These are phyloP conservation scores for Dendrocincla fuliginosa DNA, from an alignment of 2,797 vertebrate genomes.

Conservation along the genomic window DNA sequence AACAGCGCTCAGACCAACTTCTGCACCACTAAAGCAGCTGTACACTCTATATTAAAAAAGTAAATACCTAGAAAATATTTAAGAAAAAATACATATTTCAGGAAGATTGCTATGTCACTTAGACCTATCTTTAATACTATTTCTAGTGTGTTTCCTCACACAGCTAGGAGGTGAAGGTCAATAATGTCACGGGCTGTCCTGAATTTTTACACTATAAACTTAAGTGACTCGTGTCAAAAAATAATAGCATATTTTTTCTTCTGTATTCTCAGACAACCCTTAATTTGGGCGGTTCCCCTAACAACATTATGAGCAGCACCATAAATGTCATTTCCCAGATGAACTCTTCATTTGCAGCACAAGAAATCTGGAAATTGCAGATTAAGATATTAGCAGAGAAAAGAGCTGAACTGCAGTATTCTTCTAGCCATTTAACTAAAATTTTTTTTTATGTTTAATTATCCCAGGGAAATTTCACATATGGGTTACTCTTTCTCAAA, in stretches of 20 bases:
- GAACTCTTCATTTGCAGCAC: not conserved
- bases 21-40: not conserved
- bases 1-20: not conserved
- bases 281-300: not conserved
- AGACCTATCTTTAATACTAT: not conserved
- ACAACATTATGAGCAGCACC: not conserved
- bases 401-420: not conserved
- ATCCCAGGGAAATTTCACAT: not conserved
- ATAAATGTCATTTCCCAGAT: not conserved
- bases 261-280: not conserved
- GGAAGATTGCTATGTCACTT: not conserved
- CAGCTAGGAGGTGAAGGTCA: not conserved
- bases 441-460: not conserved
- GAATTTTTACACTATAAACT: not conserved
- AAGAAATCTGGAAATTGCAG: not conserved
- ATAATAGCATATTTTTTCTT: not conserved
- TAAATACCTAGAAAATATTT: not conserved
- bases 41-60: not conserved
- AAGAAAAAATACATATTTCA: not conserved
- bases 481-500: not conserved
- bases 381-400: not conserved
- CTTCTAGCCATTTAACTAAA: not conserved
- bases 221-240: not conserved
- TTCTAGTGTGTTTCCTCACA: not conserved
- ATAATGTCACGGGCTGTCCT: not conserved